Evolutionary conservation across 2,113 vertebrate species (phyloP).

Genomic region (Leptobrachium leishanense): DNA sequence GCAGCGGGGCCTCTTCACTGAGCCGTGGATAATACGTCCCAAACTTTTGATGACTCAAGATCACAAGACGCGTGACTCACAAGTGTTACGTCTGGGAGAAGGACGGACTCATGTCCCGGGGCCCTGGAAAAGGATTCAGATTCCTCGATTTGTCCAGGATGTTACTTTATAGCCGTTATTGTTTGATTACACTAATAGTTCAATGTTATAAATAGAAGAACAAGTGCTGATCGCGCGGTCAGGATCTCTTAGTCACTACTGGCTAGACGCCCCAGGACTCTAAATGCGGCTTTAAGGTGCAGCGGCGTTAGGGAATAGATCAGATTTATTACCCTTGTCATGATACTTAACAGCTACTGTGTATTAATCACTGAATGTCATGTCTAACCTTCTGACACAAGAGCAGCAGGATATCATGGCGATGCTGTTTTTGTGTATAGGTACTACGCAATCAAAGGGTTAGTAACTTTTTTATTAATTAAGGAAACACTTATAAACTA

Average conservation of each 20-base stretch:
- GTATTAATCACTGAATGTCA: too few species aligned
- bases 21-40: slow-evolving; percentile 11
- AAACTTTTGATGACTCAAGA: slow-evolving; percentile 9
- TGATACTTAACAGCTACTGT: too few species aligned
- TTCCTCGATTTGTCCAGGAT: slow-evolving; percentile 40
- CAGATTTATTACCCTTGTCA: too few species aligned
- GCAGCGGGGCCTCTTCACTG: not conserved
- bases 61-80: slow-evolving; percentile 31
- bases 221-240: slow-evolving; percentile 58
- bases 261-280: slow-evolving; percentile 55
- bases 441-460: too few species aligned
- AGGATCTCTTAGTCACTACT: slow-evolving; percentile 62
- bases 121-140: slow-evolving; percentile 2
- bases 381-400: too few species aligned
- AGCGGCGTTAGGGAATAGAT: too few species aligned
- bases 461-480: too few species aligned
- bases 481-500: too few species aligned
- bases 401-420: too few species aligned
- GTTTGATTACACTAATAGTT: slow-evolving; percentile 52
- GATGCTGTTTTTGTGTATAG: too few species aligned
- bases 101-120: slow-evolving; percentile 2
- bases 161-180: slow-evolving; percentile 52
- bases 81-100: slow-evolving; percentile 34
- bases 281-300: slow-evolving; percentile 55
- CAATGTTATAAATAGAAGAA: slow-evolving; percentile 56